Conservation (phyloP, 2,113 vertebrate genomes). For the Poeciliopsis prolifica region DNA sequence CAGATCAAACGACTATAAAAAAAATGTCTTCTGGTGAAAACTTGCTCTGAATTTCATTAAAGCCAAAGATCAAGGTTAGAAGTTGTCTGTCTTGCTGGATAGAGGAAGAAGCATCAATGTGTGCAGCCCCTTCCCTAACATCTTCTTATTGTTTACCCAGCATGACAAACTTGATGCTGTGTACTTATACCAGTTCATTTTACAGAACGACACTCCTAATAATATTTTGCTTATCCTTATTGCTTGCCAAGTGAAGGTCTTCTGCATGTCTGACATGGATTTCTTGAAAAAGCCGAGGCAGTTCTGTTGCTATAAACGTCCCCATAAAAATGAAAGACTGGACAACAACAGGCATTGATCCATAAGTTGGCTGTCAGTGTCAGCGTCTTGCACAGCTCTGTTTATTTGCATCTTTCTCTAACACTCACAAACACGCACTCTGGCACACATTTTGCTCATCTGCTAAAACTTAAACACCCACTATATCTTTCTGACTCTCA, state of each 20-base stretch:
- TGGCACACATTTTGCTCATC: background rate
- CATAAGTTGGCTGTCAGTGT: background rate
- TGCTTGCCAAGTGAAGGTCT: background rate
- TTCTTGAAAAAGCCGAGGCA: background rate
- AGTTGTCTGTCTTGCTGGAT: too few relatives aligned
- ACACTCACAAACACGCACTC: background rate
- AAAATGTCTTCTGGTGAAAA: too few relatives aligned
- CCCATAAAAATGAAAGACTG: background rate
- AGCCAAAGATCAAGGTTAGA: too few relatives aligned
- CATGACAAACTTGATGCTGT: background rate
- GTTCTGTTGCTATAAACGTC: background rate
- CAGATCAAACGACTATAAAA: conserved; percentile 42
- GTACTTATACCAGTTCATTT: background rate
- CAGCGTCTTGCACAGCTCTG: too few relatives aligned
- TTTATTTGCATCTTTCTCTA: background rate
- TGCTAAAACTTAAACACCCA: background rate
- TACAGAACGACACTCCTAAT: background rate
- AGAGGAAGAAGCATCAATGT: too few relatives aligned
- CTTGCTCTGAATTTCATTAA: too few relatives aligned
- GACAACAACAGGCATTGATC: background rate
- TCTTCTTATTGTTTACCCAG: too few relatives aligned
- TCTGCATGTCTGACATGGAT: background rate
- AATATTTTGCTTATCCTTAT: background rate
- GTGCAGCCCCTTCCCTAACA: too few relatives aligned
- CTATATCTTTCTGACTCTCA: background rate